Percentiles rank a stretch among this genome's conserved stretches.
phyloP scores from a whole-genome alignment of 2,888 invertebrate genomes.

The Ophioninae sp. region DNA sequence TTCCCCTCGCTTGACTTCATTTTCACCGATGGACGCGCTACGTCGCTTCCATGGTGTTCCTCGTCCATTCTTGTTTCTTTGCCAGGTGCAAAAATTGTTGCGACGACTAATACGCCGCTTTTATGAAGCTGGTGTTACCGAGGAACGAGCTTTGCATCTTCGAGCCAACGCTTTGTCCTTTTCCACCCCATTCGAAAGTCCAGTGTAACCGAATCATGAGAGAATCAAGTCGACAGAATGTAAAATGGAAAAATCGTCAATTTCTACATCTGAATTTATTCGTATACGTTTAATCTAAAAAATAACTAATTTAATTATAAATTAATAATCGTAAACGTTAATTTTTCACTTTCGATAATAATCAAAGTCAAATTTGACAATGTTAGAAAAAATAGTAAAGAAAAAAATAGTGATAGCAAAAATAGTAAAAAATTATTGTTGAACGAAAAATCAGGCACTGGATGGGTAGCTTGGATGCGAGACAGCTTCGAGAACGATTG shows the following conservation, averaged over 20 bases:
- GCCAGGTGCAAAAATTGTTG: slow-evolving; percentile 18
- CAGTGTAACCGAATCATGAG: not conserved
- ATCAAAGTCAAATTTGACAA: too few relatives aligned
- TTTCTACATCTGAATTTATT: too few relatives aligned
- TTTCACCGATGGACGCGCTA: slow-evolving; percentile 31
- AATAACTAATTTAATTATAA: not conserved
- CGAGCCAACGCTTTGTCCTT: not conserved
- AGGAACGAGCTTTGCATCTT: not conserved
- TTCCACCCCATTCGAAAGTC: not conserved
- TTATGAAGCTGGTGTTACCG: not conserved
- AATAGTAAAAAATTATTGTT: not conserved
- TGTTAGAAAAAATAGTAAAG: not conserved
- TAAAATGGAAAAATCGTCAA: too few relatives aligned
- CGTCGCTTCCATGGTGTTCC: slow-evolving; percentile 34
- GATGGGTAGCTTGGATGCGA: slow-evolving; percentile 90
- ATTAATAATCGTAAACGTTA: not conserved
- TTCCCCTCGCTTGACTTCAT: slow-evolving; percentile 4
- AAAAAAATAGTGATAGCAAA: too few relatives aligned
- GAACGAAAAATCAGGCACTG: slow-evolving; percentile 82
- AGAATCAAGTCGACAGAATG: not conserved
- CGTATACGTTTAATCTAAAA: too few relatives aligned
- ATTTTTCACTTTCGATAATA: not conserved
- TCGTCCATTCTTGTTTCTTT: slow-evolving; percentile 11
- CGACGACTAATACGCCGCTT: not conserved
- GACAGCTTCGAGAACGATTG: slow-evolving; percentile 82